These are phyloP conservation scores for Notothenia rossii DNA, from an alignment of 2,113 vertebrate genomes.

Conservation along the genomic window DNA sequence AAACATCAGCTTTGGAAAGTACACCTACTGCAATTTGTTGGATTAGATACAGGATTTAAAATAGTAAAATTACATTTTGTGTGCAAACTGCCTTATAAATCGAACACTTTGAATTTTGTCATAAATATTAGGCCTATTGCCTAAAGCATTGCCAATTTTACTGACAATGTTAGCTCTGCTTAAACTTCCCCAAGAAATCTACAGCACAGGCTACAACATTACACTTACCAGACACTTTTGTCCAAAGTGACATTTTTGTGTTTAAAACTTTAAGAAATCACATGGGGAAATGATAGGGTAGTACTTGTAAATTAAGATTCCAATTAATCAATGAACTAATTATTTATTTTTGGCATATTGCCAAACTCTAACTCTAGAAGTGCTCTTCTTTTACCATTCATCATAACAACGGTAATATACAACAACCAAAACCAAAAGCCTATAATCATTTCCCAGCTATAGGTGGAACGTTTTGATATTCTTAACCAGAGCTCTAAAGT, in stretches of 20 bases:
- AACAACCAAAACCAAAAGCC: not conserved
- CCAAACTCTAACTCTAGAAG: not conserved
- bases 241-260: not conserved
- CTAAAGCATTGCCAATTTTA: not conserved
- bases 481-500: too few species aligned
- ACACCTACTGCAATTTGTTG: not conserved
- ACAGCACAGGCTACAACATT: not conserved
- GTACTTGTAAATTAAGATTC: not conserved
- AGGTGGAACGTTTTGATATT: not conserved
- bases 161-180: not conserved
- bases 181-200: not conserved
- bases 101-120: conserved; percentile 3
- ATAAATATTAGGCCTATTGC: not conserved
- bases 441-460: not conserved
- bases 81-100: conserved; percentile 10
- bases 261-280: not conserved
- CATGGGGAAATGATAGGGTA: not conserved
- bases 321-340: not conserved
- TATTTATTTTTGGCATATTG: not conserved
- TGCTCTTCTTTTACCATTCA: not conserved
- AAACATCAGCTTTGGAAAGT: too few species aligned
- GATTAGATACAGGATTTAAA: not conserved
- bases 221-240: conserved; percentile 8
- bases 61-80: not conserved
- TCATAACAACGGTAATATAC: not conserved